phyloP scores from a whole-genome alignment of 2,888 invertebrate genomes.

The Ethmia dodecea region DNA sequence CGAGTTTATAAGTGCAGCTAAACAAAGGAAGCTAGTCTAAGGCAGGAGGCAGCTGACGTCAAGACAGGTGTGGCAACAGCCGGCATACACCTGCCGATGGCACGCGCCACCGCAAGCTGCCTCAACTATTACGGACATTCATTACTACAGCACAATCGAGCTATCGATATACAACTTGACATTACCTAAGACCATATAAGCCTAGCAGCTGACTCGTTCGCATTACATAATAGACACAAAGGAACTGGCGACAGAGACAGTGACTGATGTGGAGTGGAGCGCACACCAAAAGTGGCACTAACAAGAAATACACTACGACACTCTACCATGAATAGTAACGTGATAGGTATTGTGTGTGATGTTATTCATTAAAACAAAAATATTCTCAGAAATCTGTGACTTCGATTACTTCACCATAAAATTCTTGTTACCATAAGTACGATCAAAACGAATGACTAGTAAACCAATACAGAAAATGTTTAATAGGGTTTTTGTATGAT shows the following conservation, averaged over 20 bases:
- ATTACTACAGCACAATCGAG: conserved; percentile 42
- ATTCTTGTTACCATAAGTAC: too few relatives aligned
- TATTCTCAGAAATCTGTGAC: conserved; percentile 25
- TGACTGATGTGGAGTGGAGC: conserved; percentile 13
- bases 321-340: conserved; percentile 28
- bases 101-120: conserved; percentile 71
- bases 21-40: conserved; percentile 48
- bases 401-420: conserved; percentile 22
- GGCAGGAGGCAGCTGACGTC: conserved; percentile 65
- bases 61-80: conserved; percentile 72
- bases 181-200: conserved; percentile 33
- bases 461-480: too few relatives aligned
- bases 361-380: conserved; percentile 21
- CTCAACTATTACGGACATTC: conserved; percentile 45
- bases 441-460: too few relatives aligned
- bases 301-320: conserved; percentile 18
- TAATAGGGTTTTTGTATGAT: too few relatives aligned
- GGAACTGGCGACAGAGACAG: conserved; percentile 16
- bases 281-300: conserved; percentile 14
- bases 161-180: conserved; percentile 30
- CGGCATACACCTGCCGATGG: conserved; percentile 62
- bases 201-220: conserved; percentile 41
- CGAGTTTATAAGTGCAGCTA: conserved; percentile 3
- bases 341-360: too few relatives aligned
- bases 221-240: conserved; percentile 28